Conservation (phyloP, 2,888 invertebrate genomes). For the Hirtodrosophila histrioides region DNA sequence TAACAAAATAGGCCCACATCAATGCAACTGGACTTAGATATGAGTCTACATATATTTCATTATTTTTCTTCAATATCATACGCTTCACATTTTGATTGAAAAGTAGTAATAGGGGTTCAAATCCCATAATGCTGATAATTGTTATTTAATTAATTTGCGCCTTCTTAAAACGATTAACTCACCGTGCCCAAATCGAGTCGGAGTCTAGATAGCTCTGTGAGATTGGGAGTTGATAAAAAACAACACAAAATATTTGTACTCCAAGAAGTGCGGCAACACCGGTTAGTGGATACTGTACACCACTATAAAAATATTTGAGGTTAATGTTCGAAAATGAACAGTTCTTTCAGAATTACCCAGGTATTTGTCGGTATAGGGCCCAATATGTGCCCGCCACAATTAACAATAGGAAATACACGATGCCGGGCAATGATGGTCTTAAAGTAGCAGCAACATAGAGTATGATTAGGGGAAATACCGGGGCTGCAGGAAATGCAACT, state of each 20-base stretch:
- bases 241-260: conserved; percentile 43
- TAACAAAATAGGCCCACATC: conserved; percentile 91
- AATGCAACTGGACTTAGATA: conserved; percentile 92
- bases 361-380: conserved; percentile 84
- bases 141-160: neutral
- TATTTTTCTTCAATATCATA: conserved; percentile 85
- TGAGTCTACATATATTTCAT: conserved; percentile 89
- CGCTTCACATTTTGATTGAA: conserved; percentile 54
- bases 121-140: conserved; percentile 90
- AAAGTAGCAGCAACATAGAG: conserved; percentile 85
- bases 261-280: conserved; percentile 26
- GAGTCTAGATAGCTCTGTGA: conserved; percentile 21
- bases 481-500: conserved; percentile 39
- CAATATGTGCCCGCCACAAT: conserved; percentile 92
- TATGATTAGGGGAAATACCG: conserved; percentile 51
- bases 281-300: conserved; percentile 30
- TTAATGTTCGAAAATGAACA: no score
- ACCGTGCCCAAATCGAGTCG: conserved; percentile 56
- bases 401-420: conserved; percentile 93
- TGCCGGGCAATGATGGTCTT: conserved; percentile 91
- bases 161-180: conserved; percentile 4
- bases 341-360: conserved; percentile 29
- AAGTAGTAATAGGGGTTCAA: conserved; percentile 85
- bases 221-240: conserved; percentile 47
- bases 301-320: neutral